Evolutionary conservation across 2,888 invertebrate genomes (phyloP).

Genomic region (Cantharis lateralis): DNA sequence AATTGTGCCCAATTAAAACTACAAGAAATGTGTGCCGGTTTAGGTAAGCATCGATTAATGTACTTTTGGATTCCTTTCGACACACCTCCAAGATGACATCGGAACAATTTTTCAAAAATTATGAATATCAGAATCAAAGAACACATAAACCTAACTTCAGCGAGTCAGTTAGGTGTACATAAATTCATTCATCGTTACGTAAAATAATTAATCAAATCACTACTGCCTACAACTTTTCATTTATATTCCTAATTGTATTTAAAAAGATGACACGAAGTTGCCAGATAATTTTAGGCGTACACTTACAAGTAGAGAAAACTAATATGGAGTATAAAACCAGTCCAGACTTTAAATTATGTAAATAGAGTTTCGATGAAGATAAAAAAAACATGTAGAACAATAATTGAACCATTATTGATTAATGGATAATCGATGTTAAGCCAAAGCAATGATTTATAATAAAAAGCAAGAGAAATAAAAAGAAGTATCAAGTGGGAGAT

Average conservation of each 20-base stretch:
- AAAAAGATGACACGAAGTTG: not conserved
- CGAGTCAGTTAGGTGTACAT: not conserved
- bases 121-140: too few relatives aligned
- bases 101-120: too few relatives aligned
- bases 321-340: not conserved
- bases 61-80: not conserved
- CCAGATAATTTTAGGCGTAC: not conserved
- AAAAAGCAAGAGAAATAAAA: not conserved
- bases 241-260: not conserved
- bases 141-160: too few relatives aligned
- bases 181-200: not conserved
- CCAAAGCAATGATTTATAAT: not conserved
- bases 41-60: not conserved
- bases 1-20: not conserved
- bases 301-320: not conserved
- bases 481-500: not conserved
- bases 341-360: not conserved
- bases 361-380: not conserved
- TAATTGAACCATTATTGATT: not conserved
- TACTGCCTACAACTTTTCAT: not conserved
- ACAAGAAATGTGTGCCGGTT: not conserved
- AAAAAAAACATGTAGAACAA: not conserved
- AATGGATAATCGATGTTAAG: not conserved
- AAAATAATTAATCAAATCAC: not conserved
- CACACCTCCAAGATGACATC: too few relatives aligned